A percentile compares a stretch with the other conserved stretches of the same genome.
phyloP scores from a whole-genome alignment of 1,140 invertebrate species.

The Aplysia californica region DNA sequence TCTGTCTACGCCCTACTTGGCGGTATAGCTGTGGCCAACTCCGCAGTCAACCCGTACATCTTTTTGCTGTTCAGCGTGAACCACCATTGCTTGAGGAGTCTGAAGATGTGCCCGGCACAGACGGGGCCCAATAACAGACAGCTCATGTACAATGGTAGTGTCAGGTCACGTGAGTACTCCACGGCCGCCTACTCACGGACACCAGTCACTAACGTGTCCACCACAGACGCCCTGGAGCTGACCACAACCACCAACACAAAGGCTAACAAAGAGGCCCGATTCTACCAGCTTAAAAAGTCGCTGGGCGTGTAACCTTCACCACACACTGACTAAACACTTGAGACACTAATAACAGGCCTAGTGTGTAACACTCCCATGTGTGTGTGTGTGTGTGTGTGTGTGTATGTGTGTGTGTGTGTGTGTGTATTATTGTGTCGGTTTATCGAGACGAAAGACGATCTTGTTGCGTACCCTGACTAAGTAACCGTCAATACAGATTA shows the following conservation, averaged over 20 bases:
- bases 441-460: neutral
- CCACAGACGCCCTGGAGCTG: conserved; percentile 37
- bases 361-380: neutral
- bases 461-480: neutral
- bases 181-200: conserved; percentile 32
- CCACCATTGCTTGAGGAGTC: conserved; percentile 35
- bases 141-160: conserved; percentile 44
- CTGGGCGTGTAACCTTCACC: neutral
- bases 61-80: conserved; percentile 62
- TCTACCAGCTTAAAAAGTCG: neutral
- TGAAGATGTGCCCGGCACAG: conserved; percentile 37
- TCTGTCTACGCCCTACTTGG: conserved; percentile 53
- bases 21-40: conserved; percentile 60
- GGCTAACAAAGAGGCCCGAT: neutral
- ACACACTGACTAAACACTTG: neutral
- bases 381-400: neutral
- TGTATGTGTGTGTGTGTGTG: neutral
- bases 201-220: conserved; percentile 19
- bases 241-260: conserved; percentile 11
- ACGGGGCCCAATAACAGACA: conserved; percentile 32
- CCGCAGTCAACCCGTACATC: conserved; percentile 62
- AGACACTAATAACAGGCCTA: too few relatives aligned
- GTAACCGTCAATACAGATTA: too few relatives aligned
- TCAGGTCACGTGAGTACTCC: conserved; percentile 42
- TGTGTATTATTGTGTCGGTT: too few relatives aligned